These are phyloP conservation scores for Mylabris sibirica DNA, from an alignment of 2,888 invertebrate species.

Conservation along the genomic window DNA sequence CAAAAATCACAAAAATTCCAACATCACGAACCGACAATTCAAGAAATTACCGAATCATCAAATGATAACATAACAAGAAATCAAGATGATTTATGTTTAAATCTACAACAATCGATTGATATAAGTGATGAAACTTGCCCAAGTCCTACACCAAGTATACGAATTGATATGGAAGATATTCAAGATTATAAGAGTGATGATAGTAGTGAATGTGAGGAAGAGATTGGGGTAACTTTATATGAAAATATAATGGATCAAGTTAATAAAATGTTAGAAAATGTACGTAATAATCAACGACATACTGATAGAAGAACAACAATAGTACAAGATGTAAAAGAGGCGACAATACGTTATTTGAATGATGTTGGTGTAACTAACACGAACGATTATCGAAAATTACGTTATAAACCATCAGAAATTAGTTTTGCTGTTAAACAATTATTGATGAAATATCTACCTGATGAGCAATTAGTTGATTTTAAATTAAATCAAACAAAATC, in stretches of 20 bases:
- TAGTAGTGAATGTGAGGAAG: slow-evolving; percentile 55
- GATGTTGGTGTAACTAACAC: slow-evolving; percentile 23
- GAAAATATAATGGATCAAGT: slow-evolving; percentile 73
- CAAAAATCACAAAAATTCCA: slow-evolving; percentile 35
- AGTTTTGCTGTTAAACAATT: slow-evolving; percentile 67
- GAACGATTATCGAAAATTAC: slow-evolving; percentile 14
- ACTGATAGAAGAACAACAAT: slow-evolving; percentile 45
- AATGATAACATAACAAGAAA: slow-evolving; percentile 6
- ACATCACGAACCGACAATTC: slow-evolving; percentile 48
- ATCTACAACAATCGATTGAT: slow-evolving; percentile 50
- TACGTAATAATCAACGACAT: slow-evolving; percentile 38
- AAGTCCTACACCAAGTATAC: slow-evolving; percentile 64
- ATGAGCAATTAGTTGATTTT: slow-evolving; percentile 60
- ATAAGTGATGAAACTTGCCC: slow-evolving; percentile 55
- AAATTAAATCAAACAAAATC: slow-evolving; percentile 27
- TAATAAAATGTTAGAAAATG: slow-evolving; percentile 64
- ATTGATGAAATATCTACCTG: slow-evolving; percentile 65
- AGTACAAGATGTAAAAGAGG: slow-evolving; percentile 55
- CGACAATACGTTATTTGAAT: slow-evolving; percentile 56
- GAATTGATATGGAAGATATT: slow-evolving; percentile 61
- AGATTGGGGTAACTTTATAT: slow-evolving; percentile 75
- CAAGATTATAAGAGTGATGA: slow-evolving; percentile 55
- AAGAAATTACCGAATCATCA: slow-evolving; percentile 51
- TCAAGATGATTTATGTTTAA: slow-evolving; percentile 19
- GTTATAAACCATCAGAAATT: slow-evolving; percentile 57